Evolutionary conservation across 2,888 invertebrate species (phyloP), one percentile per base, ranked within the genome.

Genomic region (Mythimna lalbum): DNA sequence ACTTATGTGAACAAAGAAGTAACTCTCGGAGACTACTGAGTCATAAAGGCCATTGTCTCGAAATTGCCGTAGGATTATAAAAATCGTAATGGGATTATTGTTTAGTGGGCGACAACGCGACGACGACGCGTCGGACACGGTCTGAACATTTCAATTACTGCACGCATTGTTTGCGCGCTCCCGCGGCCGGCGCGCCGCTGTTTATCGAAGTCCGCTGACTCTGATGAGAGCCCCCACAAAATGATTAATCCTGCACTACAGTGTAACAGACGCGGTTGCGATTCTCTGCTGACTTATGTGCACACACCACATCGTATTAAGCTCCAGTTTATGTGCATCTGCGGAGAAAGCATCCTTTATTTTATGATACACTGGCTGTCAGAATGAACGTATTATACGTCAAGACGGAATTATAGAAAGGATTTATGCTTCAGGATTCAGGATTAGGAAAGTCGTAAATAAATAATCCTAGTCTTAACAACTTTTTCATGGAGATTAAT

Each of bases 51-150:
- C 91, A 93, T 94, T 94, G 94, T 93, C 90, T 91, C 88, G 76
- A 85, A 89, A 90, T 90, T 89, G 89, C 86, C 80, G 81, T 75
- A 75, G 90, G 92, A 93, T 93, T 93, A 93, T 93, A 93, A 93
- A 93, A 92, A 88, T 86, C 86, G 87, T 93, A 92, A 94, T 93
- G 90, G 88, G 91, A 93, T 93, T 92, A 93, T 93, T 94, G 93
- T 93, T 91, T 88, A 86, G 88, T 87, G 88, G 84, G 85, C 80
- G 80, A 86, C 87, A 86, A 85, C 86, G 76, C 74, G 74, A 68
- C 80, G 75, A 84, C 87, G 85, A 85, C 84, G 73, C 77, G 76
- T 31, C 77, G 78, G 86, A 90, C 87, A 90, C 86, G 90, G 88
- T 89, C 84, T 86, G 90, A 87, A 90, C 92, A 86, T 92, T 94